Evolutionary conservation across 1,140 invertebrate genomes (phyloP).

Genomic region (Asbolus verrucosus): DNA sequence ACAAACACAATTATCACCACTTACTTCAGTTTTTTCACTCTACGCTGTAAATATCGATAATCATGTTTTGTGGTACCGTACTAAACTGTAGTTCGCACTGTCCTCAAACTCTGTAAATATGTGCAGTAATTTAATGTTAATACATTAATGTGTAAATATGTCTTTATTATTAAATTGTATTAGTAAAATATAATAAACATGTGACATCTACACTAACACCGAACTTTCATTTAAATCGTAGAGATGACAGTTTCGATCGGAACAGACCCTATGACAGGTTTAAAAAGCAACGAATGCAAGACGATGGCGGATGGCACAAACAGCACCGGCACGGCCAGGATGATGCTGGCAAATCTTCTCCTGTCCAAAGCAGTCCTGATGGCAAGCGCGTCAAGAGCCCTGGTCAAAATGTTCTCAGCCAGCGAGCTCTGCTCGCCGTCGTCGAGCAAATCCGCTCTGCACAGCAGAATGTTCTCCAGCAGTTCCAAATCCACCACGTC

Average conservation of each 20-base stretch:
- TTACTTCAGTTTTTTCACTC: not conserved
- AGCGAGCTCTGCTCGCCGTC: conserved; percentile 50
- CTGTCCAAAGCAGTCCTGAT: conserved; percentile 54
- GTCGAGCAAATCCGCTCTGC: conserved; percentile 67
- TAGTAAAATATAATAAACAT: conserved; percentile 37
- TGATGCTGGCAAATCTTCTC: conserved; percentile 57
- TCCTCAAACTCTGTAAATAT: conserved; percentile 21
- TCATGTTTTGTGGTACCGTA: not conserved
- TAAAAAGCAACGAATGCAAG: conserved; percentile 58
- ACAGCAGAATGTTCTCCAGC: conserved; percentile 74
- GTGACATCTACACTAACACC: conserved; percentile 10
- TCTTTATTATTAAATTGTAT: conserved; percentile 35
- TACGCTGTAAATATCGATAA: conserved; percentile 6
- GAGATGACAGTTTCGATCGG: conserved; percentile 62
- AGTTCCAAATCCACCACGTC: conserved; percentile 71
- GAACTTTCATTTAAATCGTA: conserved; percentile 58
- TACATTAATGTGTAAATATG: conserved; percentile 13
- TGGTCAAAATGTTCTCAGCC: conserved; percentile 53
- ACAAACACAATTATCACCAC: not conserved
- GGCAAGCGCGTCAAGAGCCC: conserved; percentile 52
- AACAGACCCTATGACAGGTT: conserved; percentile 62
- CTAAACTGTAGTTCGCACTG: conserved; percentile 27
- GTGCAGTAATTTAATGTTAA: conserved; percentile 23
- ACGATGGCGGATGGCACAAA: conserved; percentile 52
- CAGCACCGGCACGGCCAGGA: conserved; percentile 57